These are phyloP conservation scores for Cactoblastis cactorum DNA, from an alignment of 2,888 invertebrate species.

Conservation along the genomic window DNA sequence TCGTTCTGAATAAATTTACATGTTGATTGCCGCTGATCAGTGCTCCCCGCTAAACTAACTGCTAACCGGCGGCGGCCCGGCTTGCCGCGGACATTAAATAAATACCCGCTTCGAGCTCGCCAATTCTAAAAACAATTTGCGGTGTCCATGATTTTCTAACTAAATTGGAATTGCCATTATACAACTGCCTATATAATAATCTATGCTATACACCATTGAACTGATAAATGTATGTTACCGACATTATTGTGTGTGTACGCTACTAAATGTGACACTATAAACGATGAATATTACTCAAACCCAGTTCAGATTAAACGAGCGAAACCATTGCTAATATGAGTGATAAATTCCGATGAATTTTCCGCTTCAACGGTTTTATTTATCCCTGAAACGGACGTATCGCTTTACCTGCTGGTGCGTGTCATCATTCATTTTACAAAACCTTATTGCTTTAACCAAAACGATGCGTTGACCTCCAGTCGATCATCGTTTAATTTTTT, in stretches of 20 bases:
- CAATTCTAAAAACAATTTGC: conserved; percentile 37
- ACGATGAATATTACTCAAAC: conserved; percentile 1
- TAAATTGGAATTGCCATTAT: conserved; percentile 15
- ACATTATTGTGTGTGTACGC: background rate
- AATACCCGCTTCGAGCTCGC: conserved; percentile 35
- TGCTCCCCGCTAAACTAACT: conserved; percentile 58
- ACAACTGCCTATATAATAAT: background rate
- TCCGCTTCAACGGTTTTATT: conserved; percentile 67
- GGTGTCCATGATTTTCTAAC: conserved; percentile 21
- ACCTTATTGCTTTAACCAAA: conserved; percentile 54
- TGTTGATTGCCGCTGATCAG: conserved; percentile 66
- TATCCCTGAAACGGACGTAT: conserved; percentile 54
- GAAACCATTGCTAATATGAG: conserved; percentile 41
- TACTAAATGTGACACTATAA: background rate
- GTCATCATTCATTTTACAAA: conserved; percentile 61
- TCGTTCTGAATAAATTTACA: conserved; percentile 74
- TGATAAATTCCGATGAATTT: conserved; percentile 64
- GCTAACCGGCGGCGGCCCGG: conserved; percentile 51
- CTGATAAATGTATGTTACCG: background rate
- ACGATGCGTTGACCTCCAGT: conserved; percentile 39
- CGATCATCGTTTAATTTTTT: conserved; percentile 56
- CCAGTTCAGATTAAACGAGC: conserved; percentile 28
- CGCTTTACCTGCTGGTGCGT: conserved; percentile 58
- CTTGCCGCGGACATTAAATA: conserved; percentile 47
- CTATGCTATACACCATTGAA: background rate